A percentile compares a stretch with the other conserved stretches of the same genome.
Evolutionary conservation across 2,888 invertebrate genomes (phyloP).

Genomic region (Amphipyra berbera): DNA sequence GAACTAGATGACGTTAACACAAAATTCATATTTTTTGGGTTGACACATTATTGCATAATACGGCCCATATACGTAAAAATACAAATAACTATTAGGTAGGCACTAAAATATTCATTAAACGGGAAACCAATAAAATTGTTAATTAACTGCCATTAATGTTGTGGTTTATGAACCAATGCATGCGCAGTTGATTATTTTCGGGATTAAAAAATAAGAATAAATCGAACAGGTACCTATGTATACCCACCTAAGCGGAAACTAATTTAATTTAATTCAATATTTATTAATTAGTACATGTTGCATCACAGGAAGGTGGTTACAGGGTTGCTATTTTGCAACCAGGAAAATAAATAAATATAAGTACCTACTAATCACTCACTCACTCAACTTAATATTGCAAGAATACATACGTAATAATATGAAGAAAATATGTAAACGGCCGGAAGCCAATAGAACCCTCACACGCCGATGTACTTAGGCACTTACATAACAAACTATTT

Average conservation of each 20-base stretch:
- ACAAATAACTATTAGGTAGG: too few species aligned
- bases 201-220: too few species aligned
- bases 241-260: not conserved
- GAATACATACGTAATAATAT: not conserved
- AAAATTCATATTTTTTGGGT: too few species aligned
- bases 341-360: not conserved
- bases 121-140: not conserved
- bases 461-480: slow-evolving; percentile 14
- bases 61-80: too few species aligned
- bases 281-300: too few species aligned
- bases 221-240: not conserved
- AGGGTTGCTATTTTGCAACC: not conserved
- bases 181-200: too few species aligned
- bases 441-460: slow-evolving; percentile 19
- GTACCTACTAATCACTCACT: not conserved
- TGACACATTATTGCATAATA: too few species aligned
- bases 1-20: too few species aligned
- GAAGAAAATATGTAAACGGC: slow-evolving; percentile 8
- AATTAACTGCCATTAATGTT: not conserved
- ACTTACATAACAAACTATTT: slow-evolving; percentile 27
- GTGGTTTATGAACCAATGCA: not conserved
- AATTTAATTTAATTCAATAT: too few species aligned
- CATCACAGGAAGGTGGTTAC: too few species aligned
- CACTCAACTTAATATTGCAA: not conserved
- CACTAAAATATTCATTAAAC: not conserved